Evolutionary conservation across 1,140 invertebrate species (phyloP).

Genomic region (Probaryconus sp.): DNA sequence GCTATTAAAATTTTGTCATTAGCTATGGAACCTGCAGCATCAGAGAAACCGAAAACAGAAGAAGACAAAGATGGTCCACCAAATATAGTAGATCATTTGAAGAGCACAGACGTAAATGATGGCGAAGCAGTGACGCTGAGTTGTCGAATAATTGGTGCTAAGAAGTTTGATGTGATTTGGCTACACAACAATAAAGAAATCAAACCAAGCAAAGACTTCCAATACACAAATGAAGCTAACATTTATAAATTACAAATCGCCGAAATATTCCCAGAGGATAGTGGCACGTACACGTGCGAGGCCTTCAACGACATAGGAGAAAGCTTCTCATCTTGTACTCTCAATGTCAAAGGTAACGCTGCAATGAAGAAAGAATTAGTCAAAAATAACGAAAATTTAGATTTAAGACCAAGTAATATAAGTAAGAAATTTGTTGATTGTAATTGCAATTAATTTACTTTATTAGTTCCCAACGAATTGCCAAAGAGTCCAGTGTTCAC

Average conservation of each 20-base stretch:
- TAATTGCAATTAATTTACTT: conserved; percentile 7
- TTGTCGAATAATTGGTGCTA: conserved; percentile 91
- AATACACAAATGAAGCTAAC: conserved; percentile 93
- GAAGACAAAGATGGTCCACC: conserved; percentile 86
- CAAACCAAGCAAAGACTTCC: conserved; percentile 97
- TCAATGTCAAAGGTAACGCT: conserved; percentile 88
- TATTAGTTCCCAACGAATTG: conserved; percentile 91
- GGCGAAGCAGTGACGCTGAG: conserved; percentile 90
- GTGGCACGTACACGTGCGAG: conserved; percentile 96
- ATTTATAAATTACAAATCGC: conserved; percentile 93
- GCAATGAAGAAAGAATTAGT: background rate
- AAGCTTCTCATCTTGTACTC: conserved; percentile 93
- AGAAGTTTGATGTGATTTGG: conserved; percentile 96
- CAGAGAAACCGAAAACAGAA: conserved; percentile 60
- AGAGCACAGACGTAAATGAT: conserved; percentile 89
- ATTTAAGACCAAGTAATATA: too few relatives aligned
- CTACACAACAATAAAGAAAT: conserved; percentile 98
- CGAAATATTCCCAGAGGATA: conserved; percentile 96
- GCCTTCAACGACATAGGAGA: conserved; percentile 97
- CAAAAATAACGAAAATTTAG: background rate
- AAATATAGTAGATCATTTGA: conserved; percentile 89
- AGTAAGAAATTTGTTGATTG: background rate
- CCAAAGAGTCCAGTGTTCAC: conserved; percentile 89
- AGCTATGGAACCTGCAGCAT: conserved; percentile 83
- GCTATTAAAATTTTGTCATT: conserved; percentile 65